Evolutionary conservation across 1,140 invertebrate genomes (phyloP).

Genomic region (Brachionus calyciflorus): DNA sequence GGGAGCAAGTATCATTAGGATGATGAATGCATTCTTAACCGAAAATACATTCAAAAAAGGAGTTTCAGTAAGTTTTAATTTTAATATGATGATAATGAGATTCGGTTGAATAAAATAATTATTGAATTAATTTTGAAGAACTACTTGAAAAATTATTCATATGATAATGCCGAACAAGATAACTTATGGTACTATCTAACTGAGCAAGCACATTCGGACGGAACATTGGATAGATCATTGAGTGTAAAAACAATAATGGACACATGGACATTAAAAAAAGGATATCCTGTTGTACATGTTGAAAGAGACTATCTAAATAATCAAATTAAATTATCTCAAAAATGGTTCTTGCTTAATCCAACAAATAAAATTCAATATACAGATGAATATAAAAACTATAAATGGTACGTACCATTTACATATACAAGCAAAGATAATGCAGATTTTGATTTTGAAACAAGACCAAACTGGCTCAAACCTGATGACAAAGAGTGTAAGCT

Average conservation of each 20-base stretch:
- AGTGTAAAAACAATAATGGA: constrained; percentile 50
- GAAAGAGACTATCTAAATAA: constrained; percentile 58
- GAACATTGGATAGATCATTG: not conserved
- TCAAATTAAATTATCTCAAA: constrained; percentile 69
- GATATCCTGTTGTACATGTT: constrained; percentile 50
- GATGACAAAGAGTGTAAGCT: constrained; percentile 46
- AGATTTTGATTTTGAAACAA: constrained; percentile 46
- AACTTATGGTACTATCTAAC: constrained; percentile 56
- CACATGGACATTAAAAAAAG: constrained; percentile 51
- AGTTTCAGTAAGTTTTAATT: constrained; percentile 63
- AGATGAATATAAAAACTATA: constrained; percentile 28
- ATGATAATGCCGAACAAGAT: constrained; percentile 53
- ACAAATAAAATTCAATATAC: not conserved
- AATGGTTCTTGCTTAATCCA: constrained; percentile 57
- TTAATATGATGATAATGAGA: not conserved
- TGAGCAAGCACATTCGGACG: constrained; percentile 47
- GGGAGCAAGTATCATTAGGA: constrained; percentile 77
- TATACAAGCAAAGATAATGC: constrained; percentile 48
- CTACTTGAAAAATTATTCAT: constrained; percentile 53
- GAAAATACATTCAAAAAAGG: constrained; percentile 52
- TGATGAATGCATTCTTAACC: constrained; percentile 53
- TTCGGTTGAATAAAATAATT: not conserved
- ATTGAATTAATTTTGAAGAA: not conserved
- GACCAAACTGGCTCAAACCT: constrained; percentile 60
- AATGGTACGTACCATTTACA: constrained; percentile 50